A percentile compares a stretch with the other conserved stretches of the same genome.
Conservation (phyloP, 1,140 invertebrate genomes). For the Drosophila navojoa region DNA sequence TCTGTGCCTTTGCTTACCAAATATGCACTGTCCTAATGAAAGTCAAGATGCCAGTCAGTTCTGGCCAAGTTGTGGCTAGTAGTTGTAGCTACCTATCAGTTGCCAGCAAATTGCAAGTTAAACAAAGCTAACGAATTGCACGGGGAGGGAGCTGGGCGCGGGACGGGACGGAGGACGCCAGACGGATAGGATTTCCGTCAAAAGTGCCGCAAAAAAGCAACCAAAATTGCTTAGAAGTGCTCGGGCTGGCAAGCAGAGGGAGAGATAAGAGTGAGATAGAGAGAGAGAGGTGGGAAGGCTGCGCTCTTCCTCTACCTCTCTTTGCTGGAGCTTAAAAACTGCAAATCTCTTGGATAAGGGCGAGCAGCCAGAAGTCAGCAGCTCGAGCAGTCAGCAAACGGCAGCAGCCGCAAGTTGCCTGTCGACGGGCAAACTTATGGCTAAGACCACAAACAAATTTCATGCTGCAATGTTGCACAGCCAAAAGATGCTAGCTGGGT, state of each 20-base stretch:
- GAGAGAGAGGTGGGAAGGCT: neutral
- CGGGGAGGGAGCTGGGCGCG: neutral
- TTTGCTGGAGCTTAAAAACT: conserved; percentile 55
- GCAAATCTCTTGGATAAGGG: conserved; percentile 57
- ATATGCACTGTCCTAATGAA: conserved; percentile 57
- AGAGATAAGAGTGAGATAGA: neutral
- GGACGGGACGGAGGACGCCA: conserved; percentile 17
- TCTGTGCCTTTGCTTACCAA: conserved; percentile 37
- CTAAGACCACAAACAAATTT: conserved; percentile 82
- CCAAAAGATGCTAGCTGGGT: neutral
- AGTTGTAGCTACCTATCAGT: conserved; percentile 68
- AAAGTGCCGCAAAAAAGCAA: conserved; percentile 63
- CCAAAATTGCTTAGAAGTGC: conserved; percentile 56
- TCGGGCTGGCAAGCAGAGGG: neutral
- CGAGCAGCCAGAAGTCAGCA: conserved; percentile 40
- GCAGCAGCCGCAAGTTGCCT: conserved; percentile 70
- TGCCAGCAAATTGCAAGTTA: conserved; percentile 78
- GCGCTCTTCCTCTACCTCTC: conserved; percentile 18
- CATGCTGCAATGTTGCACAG: conserved; percentile 59
- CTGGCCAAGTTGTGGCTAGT: conserved; percentile 63
- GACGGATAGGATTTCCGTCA: conserved; percentile 76
- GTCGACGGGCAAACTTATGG: conserved; percentile 81
- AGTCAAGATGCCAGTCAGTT: conserved; percentile 66
- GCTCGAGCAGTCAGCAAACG: conserved; percentile 10
- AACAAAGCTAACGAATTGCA: conserved; percentile 78